Evolutionary conservation across 2,113 vertebrate species (phyloP).

Genomic region (Vicugna pacos): DNA sequence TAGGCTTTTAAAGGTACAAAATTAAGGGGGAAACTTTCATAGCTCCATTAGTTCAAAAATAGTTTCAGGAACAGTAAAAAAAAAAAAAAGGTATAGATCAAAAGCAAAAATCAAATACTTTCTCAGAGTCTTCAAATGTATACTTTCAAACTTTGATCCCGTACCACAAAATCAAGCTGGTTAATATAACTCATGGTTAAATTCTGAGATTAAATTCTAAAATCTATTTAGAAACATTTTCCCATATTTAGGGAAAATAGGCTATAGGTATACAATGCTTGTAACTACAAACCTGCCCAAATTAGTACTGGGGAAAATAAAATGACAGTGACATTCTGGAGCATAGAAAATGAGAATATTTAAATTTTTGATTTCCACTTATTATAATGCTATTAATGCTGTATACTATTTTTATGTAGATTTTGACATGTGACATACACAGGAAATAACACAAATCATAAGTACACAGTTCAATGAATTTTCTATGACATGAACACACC

Average conservation of each 20-base stretch:
- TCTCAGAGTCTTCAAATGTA: constrained; percentile 4
- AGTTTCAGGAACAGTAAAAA: neutral
- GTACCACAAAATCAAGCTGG: constrained; percentile 32
- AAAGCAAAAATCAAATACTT: constrained; percentile 34
- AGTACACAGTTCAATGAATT: neutral
- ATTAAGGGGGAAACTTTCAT: neutral
- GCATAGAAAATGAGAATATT: neutral
- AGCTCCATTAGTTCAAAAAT: constrained; percentile 20
- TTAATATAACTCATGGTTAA: constrained; percentile 15
- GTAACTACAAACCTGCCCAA: constrained; percentile 28
- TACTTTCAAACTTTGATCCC: constrained; percentile 44
- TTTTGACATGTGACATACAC: neutral
- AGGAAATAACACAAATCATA: neutral
- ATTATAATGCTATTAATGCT: neutral
- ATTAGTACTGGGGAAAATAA: constrained; percentile 8
- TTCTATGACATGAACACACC: neutral
- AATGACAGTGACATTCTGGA: constrained; percentile 13
- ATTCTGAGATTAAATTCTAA: constrained; percentile 53
- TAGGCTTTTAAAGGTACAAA: constrained; percentile 49
- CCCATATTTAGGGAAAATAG: constrained; percentile 21
- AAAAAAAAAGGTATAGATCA: neutral
- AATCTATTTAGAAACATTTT: constrained; percentile 29
- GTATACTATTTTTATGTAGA: neutral
- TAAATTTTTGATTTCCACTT: constrained; percentile 31
- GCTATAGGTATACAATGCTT: neutral